A percentile compares a stretch with the other conserved stretches of the same genome.
Conservation (phyloP, 2,113 vertebrate genomes). For the Neodon shergylaensis region DNA sequence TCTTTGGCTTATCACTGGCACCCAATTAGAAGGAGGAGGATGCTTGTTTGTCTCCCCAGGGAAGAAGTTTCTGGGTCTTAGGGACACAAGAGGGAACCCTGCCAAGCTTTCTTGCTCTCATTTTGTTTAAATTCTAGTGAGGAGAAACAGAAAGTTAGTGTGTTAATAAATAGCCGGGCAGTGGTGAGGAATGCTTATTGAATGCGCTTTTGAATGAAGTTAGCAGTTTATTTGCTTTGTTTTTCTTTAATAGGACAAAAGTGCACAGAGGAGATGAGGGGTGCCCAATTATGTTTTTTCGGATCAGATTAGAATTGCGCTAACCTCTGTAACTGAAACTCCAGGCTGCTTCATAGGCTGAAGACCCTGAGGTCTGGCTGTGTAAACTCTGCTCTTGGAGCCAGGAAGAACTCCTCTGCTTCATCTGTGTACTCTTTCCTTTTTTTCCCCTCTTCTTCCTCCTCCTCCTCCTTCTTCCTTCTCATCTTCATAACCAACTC, state of each 20-base stretch:
- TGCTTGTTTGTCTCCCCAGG: neutral
- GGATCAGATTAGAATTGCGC: neutral
- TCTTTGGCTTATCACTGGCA: neutral
- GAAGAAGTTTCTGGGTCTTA: neutral
- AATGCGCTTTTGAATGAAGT: constrained; percentile 19
- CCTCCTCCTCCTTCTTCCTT: neutral
- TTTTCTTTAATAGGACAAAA: neutral
- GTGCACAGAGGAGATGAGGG: neutral
- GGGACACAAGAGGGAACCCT: neutral
- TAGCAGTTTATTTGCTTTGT: neutral
- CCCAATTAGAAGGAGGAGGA: neutral
- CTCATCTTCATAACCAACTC: neutral
- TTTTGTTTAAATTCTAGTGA: neutral
- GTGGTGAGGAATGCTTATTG: neutral
- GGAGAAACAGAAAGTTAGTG: neutral
- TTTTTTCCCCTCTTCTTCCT: neutral
- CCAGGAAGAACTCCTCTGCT: neutral
- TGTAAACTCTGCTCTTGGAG: neutral
- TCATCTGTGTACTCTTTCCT: neutral
- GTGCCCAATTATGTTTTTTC: neutral
- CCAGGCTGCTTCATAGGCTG: neutral
- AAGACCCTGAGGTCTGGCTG: neutral
- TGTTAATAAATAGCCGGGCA: neutral
- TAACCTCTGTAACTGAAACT: neutral
- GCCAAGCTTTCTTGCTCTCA: neutral